A percentile compares a stretch with the other conserved stretches of the same genome.
Conservation (phyloP, 2,113 vertebrate species). For the Nothoprocta pentlandii region DNA sequence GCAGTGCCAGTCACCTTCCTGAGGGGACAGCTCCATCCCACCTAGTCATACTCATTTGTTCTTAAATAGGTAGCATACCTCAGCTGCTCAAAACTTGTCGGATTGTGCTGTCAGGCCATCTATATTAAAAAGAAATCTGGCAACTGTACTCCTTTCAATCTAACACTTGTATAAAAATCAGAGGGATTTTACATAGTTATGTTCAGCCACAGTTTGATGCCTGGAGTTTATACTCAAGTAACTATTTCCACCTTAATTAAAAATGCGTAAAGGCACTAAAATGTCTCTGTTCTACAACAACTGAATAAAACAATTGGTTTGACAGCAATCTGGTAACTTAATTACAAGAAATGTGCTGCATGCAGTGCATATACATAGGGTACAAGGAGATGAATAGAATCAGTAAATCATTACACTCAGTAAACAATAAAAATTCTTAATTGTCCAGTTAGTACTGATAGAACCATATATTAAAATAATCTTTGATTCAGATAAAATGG, state of each 20-base stretch:
- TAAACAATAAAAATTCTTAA: not conserved
- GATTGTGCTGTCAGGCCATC: not conserved
- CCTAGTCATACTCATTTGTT: not conserved
- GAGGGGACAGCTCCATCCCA: not conserved
- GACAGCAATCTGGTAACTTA: conserved; percentile 48
- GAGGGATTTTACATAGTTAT: not conserved
- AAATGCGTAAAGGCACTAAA: conserved; percentile 44
- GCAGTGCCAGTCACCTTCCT: not conserved
- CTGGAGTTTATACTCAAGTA: not conserved
- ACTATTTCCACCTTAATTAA: conserved; percentile 51
- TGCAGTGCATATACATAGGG: not conserved
- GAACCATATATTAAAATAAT: not conserved
- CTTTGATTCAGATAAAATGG: not conserved
- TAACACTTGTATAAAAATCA: not conserved
- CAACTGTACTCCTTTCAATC: not conserved
- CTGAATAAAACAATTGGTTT: conserved; percentile 21
- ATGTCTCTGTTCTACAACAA: conserved; percentile 10
- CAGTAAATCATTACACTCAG: conserved; percentile 35
- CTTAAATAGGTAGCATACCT: not conserved
- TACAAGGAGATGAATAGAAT: not conserved
- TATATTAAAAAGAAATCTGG: not conserved
- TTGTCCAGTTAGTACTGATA: not conserved
- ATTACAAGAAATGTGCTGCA: conserved; percentile 14
- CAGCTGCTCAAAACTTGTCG: not conserved
- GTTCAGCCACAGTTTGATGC: not conserved